Evolutionary conservation across 2,113 vertebrate species (phyloP).

Genomic region (Eleginops maclovinus): DNA sequence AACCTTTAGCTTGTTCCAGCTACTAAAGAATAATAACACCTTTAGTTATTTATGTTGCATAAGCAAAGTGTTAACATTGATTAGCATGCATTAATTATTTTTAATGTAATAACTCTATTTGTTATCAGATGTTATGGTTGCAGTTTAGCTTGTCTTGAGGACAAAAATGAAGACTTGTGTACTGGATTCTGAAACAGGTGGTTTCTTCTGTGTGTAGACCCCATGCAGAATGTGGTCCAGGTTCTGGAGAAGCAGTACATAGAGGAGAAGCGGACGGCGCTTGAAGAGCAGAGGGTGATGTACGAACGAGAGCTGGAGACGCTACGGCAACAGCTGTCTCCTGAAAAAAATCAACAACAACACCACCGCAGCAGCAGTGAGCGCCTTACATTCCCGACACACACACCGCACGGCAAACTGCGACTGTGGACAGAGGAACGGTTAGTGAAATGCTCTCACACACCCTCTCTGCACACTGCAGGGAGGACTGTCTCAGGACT

Average conservation of each 20-base stretch:
- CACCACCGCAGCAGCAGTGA: constrained; percentile 86
- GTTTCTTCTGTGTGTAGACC: constrained; percentile 83
- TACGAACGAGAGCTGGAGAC: constrained; percentile 95
- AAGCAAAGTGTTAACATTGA: too few relatives aligned
- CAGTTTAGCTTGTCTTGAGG: not conserved
- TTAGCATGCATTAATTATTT: too few relatives aligned
- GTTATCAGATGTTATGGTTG: not conserved
- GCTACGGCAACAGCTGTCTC: constrained; percentile 94
- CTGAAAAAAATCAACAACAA: constrained; percentile 86
- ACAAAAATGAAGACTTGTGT: not conserved
- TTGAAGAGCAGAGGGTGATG: constrained; percentile 97
- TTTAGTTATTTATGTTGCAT: too few relatives aligned
- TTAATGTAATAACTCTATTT: not conserved
- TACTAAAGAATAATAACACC: not conserved
- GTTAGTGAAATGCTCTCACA: constrained; percentile 73
- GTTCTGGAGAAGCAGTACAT: constrained; percentile 96
- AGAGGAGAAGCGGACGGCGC: constrained; percentile 93
- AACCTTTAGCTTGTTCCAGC: too few relatives aligned
- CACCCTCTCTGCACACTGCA: too few relatives aligned
- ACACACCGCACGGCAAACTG: constrained; percentile 89
- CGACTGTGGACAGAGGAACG: constrained; percentile 96
- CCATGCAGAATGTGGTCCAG: constrained; percentile 95
- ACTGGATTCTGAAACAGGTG: not conserved
- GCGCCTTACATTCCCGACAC: constrained; percentile 87
- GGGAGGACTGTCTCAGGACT: not conserved